These are phyloP conservation scores for Trissonchulus latispiculum DNA, from an alignment of 2,888 invertebrate genomes.

Conservation along the genomic window DNA sequence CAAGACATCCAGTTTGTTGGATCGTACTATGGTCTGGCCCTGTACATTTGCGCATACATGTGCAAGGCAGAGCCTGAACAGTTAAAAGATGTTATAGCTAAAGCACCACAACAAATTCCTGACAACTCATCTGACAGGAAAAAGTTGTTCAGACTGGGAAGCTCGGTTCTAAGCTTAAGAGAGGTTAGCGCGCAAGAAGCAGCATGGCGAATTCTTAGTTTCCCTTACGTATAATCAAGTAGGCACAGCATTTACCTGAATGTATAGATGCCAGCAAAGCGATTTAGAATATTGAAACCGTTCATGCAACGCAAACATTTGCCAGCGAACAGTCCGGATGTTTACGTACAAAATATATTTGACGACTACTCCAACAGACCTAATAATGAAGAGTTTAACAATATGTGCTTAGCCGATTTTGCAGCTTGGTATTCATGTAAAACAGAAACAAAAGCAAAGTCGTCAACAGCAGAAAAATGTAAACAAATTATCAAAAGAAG, in stretches of 20 bases:
- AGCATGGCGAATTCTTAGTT: not conserved
- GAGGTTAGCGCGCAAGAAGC: not conserved
- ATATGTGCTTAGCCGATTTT: slow-evolving; percentile 7
- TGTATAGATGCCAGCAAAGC: no score
- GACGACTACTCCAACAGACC: not conserved
- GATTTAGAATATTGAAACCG: not conserved
- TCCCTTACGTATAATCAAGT: not conserved
- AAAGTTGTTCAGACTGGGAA: not conserved
- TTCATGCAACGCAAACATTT: not conserved
- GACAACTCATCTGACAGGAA: not conserved
- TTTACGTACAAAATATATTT: not conserved
- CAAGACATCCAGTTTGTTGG: no score
- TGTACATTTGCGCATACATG: not conserved
- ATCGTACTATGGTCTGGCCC: not conserved
- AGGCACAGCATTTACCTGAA: not conserved
- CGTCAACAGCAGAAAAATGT: not conserved
- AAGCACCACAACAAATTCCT: not conserved
- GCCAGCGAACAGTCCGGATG: not conserved
- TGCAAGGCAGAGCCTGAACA: not conserved
- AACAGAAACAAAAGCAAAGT: not conserved
- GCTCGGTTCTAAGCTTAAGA: not conserved
- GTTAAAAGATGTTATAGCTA: not conserved
- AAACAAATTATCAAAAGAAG: not conserved
- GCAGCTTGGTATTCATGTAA: not conserved
- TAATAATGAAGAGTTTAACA: not conserved